Base-by-base conservation (phyloP, 2,797 vertebrate genomes). In the Gypaetus barbatus region DNA sequence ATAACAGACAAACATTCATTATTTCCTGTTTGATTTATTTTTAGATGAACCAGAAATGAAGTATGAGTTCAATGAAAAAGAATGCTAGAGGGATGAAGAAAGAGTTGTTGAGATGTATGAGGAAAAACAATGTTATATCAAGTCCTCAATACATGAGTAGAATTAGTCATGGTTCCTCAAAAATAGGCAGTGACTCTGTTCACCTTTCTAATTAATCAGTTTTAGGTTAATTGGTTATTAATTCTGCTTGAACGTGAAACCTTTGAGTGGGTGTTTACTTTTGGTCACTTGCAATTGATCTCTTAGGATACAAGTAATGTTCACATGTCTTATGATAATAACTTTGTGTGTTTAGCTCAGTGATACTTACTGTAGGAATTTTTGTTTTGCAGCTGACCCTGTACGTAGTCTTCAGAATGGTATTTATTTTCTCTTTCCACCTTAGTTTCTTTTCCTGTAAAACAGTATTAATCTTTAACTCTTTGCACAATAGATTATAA, bases 1-100 rank as follows among this genome's bases (percentile, higher is more conserved):
- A 3, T 51, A 80, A 54, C 63, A 81, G 75, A 15, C 41, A 43
- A 66, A 56, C 57, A 33, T 65, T 91, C 28, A 23, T 85, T 89
- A 60, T 91, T 96, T 95, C 82, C 57, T 69, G n/a, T 87, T 91
- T 52, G 44, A 64, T 93, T 89, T 78, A 68, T 85, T 89, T 85
- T 92, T 43, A 92, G 69, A 13, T 90, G 76, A 87, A 84, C 33
- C 35, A 81, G 69, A 80, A 89, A 23, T 73, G 82, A 69, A 39
- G n/a, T 86, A 69, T 86, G 91, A 94, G 91, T 95, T 88, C 84
- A 88, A 18, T 92, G 54, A 52, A 81, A 52, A 89, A 15, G 49
- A 51, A 6, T 68, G 90, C 68, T 35, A 33, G 49, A 82, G 60
- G 44, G 60, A 11, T 76, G 61, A 83, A n/a, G 60, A 76, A 92